Conservation (phyloP, 2,113 vertebrate species). For the Sus scrofa region DNA sequence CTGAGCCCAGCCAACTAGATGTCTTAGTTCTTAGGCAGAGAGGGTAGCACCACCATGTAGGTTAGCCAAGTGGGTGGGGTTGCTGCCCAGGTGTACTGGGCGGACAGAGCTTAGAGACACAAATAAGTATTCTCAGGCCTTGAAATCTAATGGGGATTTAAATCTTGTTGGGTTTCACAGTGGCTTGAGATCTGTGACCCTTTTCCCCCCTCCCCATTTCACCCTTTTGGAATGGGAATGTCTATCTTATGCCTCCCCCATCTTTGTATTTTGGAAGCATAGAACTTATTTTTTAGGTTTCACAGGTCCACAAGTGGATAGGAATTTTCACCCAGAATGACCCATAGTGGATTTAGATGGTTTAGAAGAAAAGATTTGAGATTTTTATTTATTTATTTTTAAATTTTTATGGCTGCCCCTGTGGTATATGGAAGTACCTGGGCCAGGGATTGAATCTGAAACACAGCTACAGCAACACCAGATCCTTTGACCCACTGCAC, state of each 20-base stretch:
- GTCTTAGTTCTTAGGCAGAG: too few species aligned
- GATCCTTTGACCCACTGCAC: too few species aligned
- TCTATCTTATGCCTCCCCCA: neutral
- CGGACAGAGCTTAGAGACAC: neutral
- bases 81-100: too few species aligned
- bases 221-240: neutral
- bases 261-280: neutral
- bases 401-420: too few species aligned
- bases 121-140: neutral
- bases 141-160: neutral
- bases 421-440: too few species aligned
- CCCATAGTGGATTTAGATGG: neutral
- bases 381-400: neutral
- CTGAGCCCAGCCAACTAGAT: neutral
- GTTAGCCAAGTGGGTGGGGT: neutral
- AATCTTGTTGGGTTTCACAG: neutral
- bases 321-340: neutral
- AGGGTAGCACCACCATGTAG: neutral
- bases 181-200: neutral
- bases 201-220: neutral
- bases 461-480: too few species aligned
- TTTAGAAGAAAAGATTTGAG: neutral
- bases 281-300: neutral
- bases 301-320: neutral
- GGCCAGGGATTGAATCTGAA: too few species aligned